Conservation (phyloP, 1,140 invertebrate genomes). For the Saccostrea glomerata region DNA sequence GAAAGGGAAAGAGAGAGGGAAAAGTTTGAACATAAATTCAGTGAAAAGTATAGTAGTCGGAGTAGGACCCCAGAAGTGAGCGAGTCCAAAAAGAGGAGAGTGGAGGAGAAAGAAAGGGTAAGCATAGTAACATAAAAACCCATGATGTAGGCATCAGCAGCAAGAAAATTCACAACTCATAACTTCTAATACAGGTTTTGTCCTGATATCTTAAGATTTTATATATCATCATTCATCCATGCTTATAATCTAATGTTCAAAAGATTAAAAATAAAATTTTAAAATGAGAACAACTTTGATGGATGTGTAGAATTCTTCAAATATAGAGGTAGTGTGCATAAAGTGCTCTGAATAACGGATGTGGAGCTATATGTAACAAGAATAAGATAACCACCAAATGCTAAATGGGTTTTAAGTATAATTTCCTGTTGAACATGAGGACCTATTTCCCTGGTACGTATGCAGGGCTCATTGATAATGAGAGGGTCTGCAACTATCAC, state of each 20-base stretch:
- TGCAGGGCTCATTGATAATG: slow-evolving; percentile 9
- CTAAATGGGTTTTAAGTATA: slow-evolving; percentile 6
- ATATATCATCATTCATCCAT: background rate
- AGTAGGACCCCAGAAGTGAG: slow-evolving; percentile 76
- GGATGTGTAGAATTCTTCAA: background rate
- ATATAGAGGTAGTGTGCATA: background rate
- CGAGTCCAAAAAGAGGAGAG: slow-evolving; percentile 75
- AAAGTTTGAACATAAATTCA: slow-evolving; percentile 53
- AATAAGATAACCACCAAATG: slow-evolving; percentile 17
- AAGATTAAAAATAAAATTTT: background rate
- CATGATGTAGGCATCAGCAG: too few relatives aligned
- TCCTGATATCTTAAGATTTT: background rate
- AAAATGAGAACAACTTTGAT: background rate
- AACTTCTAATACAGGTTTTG: background rate
- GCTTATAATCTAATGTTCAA: background rate
- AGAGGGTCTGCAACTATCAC: slow-evolving; percentile 11
- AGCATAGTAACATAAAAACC: slow-evolving; percentile 36
- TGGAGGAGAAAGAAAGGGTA: slow-evolving; percentile 73
- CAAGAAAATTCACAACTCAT: too few relatives aligned
- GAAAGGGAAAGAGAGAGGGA: slow-evolving; percentile 87
- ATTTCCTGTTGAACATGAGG: slow-evolving; percentile 13
- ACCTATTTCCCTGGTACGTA: background rate
- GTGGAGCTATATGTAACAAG: background rate
- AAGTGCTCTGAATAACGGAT: slow-evolving; percentile 23
- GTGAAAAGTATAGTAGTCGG: slow-evolving; percentile 72